phyloP scores from a whole-genome alignment of 23 tunicate genomes.

The Trididemnum clinides region DNA sequence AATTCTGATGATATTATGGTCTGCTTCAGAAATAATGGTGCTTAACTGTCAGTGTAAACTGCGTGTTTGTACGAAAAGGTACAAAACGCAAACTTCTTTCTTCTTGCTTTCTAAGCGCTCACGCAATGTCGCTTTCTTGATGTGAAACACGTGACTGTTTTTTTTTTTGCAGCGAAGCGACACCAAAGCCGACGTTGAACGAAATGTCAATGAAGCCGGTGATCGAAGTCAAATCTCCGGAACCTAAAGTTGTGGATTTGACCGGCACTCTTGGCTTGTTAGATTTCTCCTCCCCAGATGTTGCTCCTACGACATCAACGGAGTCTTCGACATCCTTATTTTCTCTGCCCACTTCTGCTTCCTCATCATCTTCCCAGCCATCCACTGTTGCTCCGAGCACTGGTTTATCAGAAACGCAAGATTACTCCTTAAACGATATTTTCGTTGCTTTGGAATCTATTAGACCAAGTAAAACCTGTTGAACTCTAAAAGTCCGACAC shows the following conservation, averaged over 20 bases:
- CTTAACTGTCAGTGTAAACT: too few relatives aligned
- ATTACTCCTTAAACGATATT: conserved; percentile 65
- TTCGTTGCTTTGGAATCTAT: conserved; percentile 80
- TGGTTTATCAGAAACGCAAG: neutral
- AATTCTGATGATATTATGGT: too few relatives aligned
- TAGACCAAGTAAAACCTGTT: conserved; percentile 89
- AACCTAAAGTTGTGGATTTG: neutral
- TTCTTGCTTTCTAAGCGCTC: too few relatives aligned
- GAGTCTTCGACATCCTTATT: neutral
- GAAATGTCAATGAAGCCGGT: neutral
- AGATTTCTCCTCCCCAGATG: neutral
- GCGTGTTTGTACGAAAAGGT: too few relatives aligned
- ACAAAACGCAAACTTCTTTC: too few relatives aligned
- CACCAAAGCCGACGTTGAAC: neutral
- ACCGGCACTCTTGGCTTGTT: neutral
- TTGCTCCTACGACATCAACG: neutral
- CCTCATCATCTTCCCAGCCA: neutral
- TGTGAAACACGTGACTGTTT: neutral
- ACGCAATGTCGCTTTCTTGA: neutral
- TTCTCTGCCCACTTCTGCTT: neutral
- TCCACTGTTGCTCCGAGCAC: neutral
- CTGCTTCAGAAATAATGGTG: too few relatives aligned
- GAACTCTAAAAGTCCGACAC: too few relatives aligned
- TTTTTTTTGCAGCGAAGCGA: neutral
- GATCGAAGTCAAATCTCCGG: neutral